Conservation (phyloP, 2,797 vertebrate species). For the Manis pentadactyla region DNA sequence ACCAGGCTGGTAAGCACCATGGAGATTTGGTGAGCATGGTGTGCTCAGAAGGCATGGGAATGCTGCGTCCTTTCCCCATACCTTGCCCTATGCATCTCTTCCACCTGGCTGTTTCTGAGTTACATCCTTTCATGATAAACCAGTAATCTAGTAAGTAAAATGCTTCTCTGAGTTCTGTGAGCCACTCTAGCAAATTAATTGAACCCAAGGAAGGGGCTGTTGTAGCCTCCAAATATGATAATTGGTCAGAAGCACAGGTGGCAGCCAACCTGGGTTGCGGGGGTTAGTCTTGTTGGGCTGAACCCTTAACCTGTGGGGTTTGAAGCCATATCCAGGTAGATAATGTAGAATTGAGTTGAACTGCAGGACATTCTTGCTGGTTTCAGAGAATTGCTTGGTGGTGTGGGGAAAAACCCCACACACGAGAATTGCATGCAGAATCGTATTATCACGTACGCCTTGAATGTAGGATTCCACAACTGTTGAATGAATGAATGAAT, state of each 20-base stretch:
- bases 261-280: accelerated
- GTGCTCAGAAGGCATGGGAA: not conserved
- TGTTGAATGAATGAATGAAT: not conserved
- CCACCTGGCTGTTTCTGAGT: not conserved
- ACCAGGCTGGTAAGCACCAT: not conserved
- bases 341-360: not conserved
- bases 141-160: not conserved
- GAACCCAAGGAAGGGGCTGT: not conserved
- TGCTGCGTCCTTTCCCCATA: not conserved
- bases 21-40: no score
- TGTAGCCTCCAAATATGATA: not conserved
- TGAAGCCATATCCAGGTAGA: not conserved
- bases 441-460: accelerated
- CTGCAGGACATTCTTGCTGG: not conserved
- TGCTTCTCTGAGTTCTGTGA: not conserved
- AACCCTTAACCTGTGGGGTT: no score
- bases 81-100: not conserved
- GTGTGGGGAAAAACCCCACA: no score
- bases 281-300: not conserved
- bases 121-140: not conserved
- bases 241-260: not conserved
- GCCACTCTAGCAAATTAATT: not conserved
- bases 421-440: not conserved
- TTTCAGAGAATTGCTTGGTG: not conserved
- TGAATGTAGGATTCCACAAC: not conserved